phyloP scores from a whole-genome alignment of 2,113 vertebrate genomes.

The rabbit (Oryctolagus cuniculus) region mOryCun1.1 NC_091438.1:85175501-85176000 shows the following conservation, averaged over 20 bases:
- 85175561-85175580: background rate
- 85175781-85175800: constrained; percentile 69
- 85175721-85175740: constrained; percentile 60
- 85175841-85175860: too few relatives aligned
- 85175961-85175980: too few relatives aligned
- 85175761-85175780: background rate
- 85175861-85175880: too few relatives aligned
- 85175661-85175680: background rate
- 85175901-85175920: too few relatives aligned
- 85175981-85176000: too few relatives aligned
- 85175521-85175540: constrained; percentile 7
- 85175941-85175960: too few relatives aligned
- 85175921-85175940: too few relatives aligned
- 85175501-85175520: background rate
- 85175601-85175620: constrained; percentile 8
- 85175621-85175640: constrained; percentile 15
- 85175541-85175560: background rate
- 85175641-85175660: background rate
- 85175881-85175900: too few relatives aligned
- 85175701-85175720: constrained; percentile 31
- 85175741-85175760: constrained; percentile 36
- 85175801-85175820: background rate
- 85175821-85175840: too few relatives aligned
- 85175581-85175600: constrained; percentile 70
- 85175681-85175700: constrained; percentile 30